These are phyloP conservation scores for Dendrolimus punctatus DNA, from an alignment of 1,140 invertebrate species.

Conservation along the genomic window DNA sequence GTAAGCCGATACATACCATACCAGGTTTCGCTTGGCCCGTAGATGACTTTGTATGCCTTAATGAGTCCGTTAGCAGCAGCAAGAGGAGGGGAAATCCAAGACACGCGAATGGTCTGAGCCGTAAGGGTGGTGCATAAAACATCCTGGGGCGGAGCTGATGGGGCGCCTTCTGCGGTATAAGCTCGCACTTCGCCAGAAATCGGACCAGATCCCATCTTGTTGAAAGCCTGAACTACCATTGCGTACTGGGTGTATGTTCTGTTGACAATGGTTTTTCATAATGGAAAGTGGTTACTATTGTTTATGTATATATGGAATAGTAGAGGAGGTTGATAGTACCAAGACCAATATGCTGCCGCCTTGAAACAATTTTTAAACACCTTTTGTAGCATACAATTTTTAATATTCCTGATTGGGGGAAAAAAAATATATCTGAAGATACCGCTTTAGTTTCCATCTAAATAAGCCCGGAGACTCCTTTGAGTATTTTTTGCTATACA, in stretches of 20 bases:
- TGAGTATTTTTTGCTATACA: too few relatives aligned
- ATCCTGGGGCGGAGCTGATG: slow-evolving; percentile 93
- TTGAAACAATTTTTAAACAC: too few relatives aligned
- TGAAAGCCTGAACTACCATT: slow-evolving; percentile 95
- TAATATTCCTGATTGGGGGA: too few relatives aligned
- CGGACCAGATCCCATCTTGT: slow-evolving; percentile 93
- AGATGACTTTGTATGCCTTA: slow-evolving; percentile 97
- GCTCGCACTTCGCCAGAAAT: slow-evolving; percentile 91
- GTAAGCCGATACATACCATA: slow-evolving; percentile 78
- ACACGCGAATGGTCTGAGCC: slow-evolving; percentile 93
- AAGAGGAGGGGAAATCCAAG: slow-evolving; percentile 93
- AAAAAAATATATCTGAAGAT: too few relatives aligned
- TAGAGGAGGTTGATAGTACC: too few relatives aligned
- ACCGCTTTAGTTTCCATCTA: too few relatives aligned
- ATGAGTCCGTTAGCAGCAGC: slow-evolving; percentile 94
- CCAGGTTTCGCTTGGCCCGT: slow-evolving; percentile 93
- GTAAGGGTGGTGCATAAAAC: slow-evolving; percentile 92
- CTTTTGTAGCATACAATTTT: too few relatives aligned
- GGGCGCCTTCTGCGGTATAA: slow-evolving; percentile 93
- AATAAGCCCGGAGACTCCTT: too few relatives aligned
- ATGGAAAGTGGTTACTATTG: too few relatives aligned
- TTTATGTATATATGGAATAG: too few relatives aligned
- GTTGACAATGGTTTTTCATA: slow-evolving; percentile 15
- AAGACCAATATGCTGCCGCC: too few relatives aligned
- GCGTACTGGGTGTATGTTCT: slow-evolving; percentile 95